These are phyloP conservation scores for Steinernema scapterisci DNA, from an alignment of 2,888 invertebrate genomes.

Conservation along the genomic window DNA sequence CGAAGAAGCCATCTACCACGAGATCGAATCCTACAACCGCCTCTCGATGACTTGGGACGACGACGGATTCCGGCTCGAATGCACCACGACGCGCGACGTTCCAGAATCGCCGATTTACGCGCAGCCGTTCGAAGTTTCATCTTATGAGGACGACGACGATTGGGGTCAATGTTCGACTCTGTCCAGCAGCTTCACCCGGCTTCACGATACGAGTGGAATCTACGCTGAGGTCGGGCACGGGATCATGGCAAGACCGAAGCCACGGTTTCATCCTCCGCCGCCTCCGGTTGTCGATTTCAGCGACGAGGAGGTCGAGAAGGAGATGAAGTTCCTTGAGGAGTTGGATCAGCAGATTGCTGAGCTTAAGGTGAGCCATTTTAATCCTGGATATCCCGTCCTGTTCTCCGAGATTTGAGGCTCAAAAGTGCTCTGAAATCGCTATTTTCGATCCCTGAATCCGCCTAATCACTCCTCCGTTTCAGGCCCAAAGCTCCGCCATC, in stretches of 20 bases:
- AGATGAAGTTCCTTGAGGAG: constrained; percentile 39
- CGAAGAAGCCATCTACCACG: constrained; percentile 46
- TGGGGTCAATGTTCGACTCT: constrained; percentile 10
- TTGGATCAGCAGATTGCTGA: constrained; percentile 48
- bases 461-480: no score
- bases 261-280: constrained; percentile 22
- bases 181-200: constrained; percentile 7
- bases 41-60: constrained; percentile 39
- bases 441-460: not conserved
- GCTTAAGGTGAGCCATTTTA: constrained; percentile 37
- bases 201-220: not conserved
- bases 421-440: no score
- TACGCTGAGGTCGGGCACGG: constrained; percentile 20
- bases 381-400: not conserved
- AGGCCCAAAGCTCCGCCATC: constrained; percentile 44
- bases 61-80: constrained; percentile 28
- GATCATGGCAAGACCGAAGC: constrained; percentile 24
- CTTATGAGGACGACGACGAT: constrained; percentile 15
- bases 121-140: constrained; percentile 39
- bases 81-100: not conserved
- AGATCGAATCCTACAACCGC: constrained; percentile 44
- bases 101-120: constrained; percentile 42
- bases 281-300: constrained; percentile 7
- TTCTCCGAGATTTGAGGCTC: no score
- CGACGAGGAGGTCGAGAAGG: constrained; percentile 31